Evolutionary conservation across 2,888 invertebrate species (phyloP).

Genomic region (Cerastis rubricosa): DNA sequence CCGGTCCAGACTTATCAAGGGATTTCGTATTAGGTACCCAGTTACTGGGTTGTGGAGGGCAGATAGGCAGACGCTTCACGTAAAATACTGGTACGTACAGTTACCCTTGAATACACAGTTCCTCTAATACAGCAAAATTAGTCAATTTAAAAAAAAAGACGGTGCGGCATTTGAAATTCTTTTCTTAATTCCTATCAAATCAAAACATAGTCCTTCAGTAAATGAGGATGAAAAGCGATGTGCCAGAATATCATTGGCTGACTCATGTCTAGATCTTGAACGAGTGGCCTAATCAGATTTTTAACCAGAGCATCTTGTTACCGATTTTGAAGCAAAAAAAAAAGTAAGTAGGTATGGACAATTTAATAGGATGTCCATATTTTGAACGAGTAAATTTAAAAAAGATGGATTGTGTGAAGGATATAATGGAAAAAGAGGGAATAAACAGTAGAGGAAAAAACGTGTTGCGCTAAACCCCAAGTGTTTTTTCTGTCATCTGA

Average conservation of each 20-base stretch:
- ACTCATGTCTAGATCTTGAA: background rate
- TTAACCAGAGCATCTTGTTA: background rate
- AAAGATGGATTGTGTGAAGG: background rate
- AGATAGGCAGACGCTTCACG: too few relatives aligned
- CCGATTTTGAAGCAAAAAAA: background rate
- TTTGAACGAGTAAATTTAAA: background rate
- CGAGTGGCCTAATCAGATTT: background rate
- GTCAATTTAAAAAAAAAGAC: too few relatives aligned
- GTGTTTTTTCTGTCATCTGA: background rate
- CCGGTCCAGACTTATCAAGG: too few relatives aligned
- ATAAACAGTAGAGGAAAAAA: background rate
- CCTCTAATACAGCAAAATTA: too few relatives aligned
- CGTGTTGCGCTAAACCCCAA: background rate
- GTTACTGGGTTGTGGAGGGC: too few relatives aligned
- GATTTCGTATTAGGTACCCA: too few relatives aligned
- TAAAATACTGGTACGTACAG: too few relatives aligned
- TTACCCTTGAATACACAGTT: too few relatives aligned
- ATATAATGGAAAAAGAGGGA: too few relatives aligned
- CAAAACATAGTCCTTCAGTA: background rate
- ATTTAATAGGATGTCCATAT: background rate
- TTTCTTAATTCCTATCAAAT: background rate
- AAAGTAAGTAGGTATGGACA: background rate
- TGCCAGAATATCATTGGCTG: background rate
- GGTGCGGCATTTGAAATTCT: background rate
- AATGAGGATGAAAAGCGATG: background rate